Base-by-base conservation (phyloP, 2,888 invertebrate species). In the Drosophila anceps region DNA sequence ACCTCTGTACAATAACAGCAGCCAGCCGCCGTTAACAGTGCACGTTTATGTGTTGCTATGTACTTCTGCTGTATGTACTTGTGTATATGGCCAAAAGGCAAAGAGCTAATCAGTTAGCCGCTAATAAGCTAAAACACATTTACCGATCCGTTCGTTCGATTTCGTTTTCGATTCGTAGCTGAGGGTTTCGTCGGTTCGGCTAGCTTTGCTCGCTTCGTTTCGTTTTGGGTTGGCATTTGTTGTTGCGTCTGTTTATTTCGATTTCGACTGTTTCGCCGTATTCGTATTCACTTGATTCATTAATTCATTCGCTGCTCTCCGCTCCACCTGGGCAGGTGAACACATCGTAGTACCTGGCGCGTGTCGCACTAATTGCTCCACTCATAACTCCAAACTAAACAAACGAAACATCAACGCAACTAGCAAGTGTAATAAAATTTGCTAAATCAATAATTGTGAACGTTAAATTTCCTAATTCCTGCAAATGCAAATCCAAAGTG, bases 251-350 rank as follows among this genome's bases (percentile, higher is more conserved):
- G 76, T 35, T 54, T 61, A 64, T 71, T 70, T 73, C 66, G 67
- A 64, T 69, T 78, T 85, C 73, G 73, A 68, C 50, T 59, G 57
- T 60, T 61, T 55, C 60, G 76, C 58, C 59, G 78, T 73, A 76
- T 79, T 72, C 81, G 79, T 60, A 65, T 57, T 75, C 69, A 72
- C 74, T 74, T 74, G 31, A 81, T 85, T 86, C 79, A 77, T 73
- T 90, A 88, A 82, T 75, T 91, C 92, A 92, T 92, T 92, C 92
- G 90, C 91, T 91, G 82, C 85, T 90, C 85, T 90, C 89, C 82
- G 92, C 92, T 92, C 91, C 91, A 92, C 92, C 92, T 92, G 92
- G 77, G 84, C 88, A 91, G 91, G 91, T 91, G 91, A 87, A 79
- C 70, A 73, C 67, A 69, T 85, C 78, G 76, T 60, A 71, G 69